Evolutionary conservation across 2,113 vertebrate genomes (phyloP), one percentile per base, ranked within the genome.

Genomic region (Marmota monax): DNA sequence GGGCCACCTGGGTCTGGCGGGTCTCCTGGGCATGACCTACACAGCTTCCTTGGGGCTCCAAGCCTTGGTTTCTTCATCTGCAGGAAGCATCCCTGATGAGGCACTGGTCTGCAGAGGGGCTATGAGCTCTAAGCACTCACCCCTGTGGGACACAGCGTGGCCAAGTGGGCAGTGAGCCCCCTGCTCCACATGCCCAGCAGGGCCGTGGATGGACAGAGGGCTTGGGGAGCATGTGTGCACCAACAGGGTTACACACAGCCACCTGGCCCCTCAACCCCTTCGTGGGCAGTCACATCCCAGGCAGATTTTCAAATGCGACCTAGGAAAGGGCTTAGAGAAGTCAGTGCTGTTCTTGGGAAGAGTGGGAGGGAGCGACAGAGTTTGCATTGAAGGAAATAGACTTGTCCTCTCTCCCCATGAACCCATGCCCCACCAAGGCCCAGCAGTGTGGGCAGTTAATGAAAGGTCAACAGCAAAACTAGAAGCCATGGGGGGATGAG

Each of bases 81-180:
- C 84, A 51, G 4, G 0, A 48, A 69, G 51, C n/a, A 27, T 58
- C 42, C 42, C 29, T n/a, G n/a, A n/a, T n/a, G n/a, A n/a, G n/a
- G n/a, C n/a, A n/a, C n/a, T n/a, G n/a, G n/a, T n/a, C n/a, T n/a
- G n/a, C n/a, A 58, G 78, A 17, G 3, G 23, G 29, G 29, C 18
- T 16, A 0, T 1, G 0, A 1, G 53, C 45, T 48, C 67, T 22
- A 4, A 2, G 67, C 5, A 25, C 4, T 7, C 1, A 29, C 34
- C 56, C 67, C 13, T 22, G 1, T 10, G 7, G 1, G 0, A 27
- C 70, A 27, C 74, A 53, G 1, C 7, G 12, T 23, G 74, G 76
- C 2, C 34, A 5, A 0, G 0, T 0, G 2, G 42, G 23, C 56
- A 23, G 53, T 2, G 0, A 27, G 32, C 29, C 4, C n/a, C 67